Evolutionary conservation across 1,140 invertebrate genomes (phyloP), one percentile per base, ranked within the genome.

Genomic region (Belonocnema kinseyi): DNA sequence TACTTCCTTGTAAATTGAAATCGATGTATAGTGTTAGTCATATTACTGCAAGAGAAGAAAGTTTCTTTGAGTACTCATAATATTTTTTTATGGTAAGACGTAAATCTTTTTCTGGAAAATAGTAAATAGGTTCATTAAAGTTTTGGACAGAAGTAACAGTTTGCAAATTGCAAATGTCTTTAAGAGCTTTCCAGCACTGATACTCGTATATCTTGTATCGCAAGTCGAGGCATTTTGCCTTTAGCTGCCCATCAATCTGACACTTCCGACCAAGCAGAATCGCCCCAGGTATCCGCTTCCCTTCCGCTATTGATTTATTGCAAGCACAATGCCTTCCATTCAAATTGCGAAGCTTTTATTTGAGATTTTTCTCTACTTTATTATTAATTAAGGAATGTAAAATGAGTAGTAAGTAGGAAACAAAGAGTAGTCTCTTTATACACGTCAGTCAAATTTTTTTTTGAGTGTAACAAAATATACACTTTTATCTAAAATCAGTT

Each of bases 151-250:
- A 33, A 14, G 33, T 7, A 40, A 66, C 26, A 66, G 16, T 40
- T 66, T 66, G 61, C 61, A 61, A 61, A 40, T 66, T 66, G 61
- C 61, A 61, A 61, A 61, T 61, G 21, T 61, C 58, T 33, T 66
- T 40, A 66, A 66, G 61, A 66, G 61, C 61, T n/a, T 66, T 4
- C 14, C 12, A 26, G 61, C 33, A 66, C 40, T 66, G 61, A 66
- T 11, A 8, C 40, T 11, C 40, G 40, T 66, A 40, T 66, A 66
- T 66, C 61, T 66, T 66, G 61, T 66, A 66, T 66, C 61, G n/a
- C 21, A 14, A 66, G 10, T 66, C 58, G 58, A 66, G 14, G 61
- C 54, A 17, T 56, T 56, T 56, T 26, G 61, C 54, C 54, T 56
- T 56, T 19, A 56, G 61, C 6, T 66, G 61, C 61, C 61, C 33